Base-by-base conservation (phyloP, 2,797 vertebrate species). In the Lepus townsendii region DNA sequence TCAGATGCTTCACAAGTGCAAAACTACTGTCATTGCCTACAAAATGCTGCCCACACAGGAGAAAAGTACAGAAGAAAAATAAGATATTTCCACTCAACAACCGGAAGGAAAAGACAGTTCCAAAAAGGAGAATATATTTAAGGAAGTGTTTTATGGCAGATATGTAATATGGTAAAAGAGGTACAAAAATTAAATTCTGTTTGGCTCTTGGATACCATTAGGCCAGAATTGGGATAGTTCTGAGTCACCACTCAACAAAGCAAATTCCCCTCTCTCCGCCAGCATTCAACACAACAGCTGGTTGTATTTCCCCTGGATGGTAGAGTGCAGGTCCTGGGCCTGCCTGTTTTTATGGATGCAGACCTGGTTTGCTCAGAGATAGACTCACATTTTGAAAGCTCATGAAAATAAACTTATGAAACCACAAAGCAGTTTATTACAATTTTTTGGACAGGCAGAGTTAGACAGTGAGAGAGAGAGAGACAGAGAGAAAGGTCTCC, bases 271-370 rank as follows among this genome's bases (percentile, higher is more conserved):
- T 20, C 19, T 7, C 6, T 7, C 20, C 10, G 38, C 6, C 26
- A 7, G 76, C 60, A 68, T 16, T 42, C 63, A 32, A 13, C 11
- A 16, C 7, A 8, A 11, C 17, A 1, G 0, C 47, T 50, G 3
- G 13, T 16, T 1, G 7, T 19, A 11, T 80, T 71, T 83, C 38
- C 57, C 47, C 66, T 17, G 17, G 52, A 50, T 7, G 0, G 27
- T 47, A n/a, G 7, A 26, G 3, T 0, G 0, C 1, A 0, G 57
- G 2, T 17, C 3, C 14, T 62, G 9, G 16, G 35, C 6, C 30
- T 35, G 19, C 9, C 52, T 57, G 1, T 7, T 52, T 76, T 47
- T 30, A n/a, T 1, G 42, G 75, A 4, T 54, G 3, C 4, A 52
- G 24, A 24, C 3, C 9, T 5, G 47, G 12, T 75, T 87, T 83